Base-by-base conservation (phyloP, 2,888 invertebrate genomes). In the Thera britannica region DNA sequence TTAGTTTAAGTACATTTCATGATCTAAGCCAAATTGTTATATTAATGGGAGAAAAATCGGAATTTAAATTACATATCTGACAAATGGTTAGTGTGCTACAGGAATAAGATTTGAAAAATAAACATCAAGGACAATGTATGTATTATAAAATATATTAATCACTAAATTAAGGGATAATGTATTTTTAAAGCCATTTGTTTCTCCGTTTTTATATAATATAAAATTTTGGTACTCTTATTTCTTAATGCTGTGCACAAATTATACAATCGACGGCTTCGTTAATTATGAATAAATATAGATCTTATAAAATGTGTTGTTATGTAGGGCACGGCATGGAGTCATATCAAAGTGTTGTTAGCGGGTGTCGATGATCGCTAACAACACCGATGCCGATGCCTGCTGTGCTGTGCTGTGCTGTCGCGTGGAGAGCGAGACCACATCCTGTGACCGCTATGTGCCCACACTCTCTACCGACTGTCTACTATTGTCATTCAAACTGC, bases 1-100 rank as follows among this genome's bases (percentile, higher is more conserved):
- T 86, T 85, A 83, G 82, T 88, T 88, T 84, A 84, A 83, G 83
- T 85, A 84, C 85, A 83, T 87, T 87, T 87, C 84, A 83, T 88
- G 85, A 83, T 87, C 75, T 87, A 90, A 90, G 90, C 89, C 90
- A 92, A 92, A 92, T 91, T 89, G 85, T 92, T 90, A 71, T 59
- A 85, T 92, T 90, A 92, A 91, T 86, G 86, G 90, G 92, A 91
- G 89, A 90, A 92, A 88, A 92, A 91, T 91, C 92, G 87, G 93
- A 93, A 93, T 93, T 93, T 93, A 93, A 90, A 92, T 90, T 83
- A 93, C 93, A 93, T 93, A 93, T 93, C 93, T 92, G 91, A 92
- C 90, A 93, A 92, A 93, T 93, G 93, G 93, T 93, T 93, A 93
- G 93, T 93, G 93, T 93, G 91, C 90, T 93, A 93, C 92, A 89